phyloP scores from a whole-genome alignment of 2,888 invertebrate species.

The Hypercompe scribonia region DNA sequence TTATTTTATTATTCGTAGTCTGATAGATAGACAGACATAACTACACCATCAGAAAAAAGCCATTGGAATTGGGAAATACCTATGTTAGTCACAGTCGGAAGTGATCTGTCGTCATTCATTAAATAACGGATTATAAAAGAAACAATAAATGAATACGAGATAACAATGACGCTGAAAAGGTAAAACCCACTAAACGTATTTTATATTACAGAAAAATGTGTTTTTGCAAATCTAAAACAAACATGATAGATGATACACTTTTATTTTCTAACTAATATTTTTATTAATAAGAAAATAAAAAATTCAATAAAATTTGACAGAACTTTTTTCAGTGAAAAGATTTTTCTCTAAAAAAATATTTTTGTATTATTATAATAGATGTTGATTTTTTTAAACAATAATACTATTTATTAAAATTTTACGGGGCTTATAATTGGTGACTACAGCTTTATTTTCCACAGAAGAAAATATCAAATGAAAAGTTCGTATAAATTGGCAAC shows the following conservation, averaged over 20 bases:
- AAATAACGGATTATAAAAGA: not conserved
- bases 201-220: not conserved
- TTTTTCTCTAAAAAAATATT: too few relatives aligned
- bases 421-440: not conserved
- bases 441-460: not conserved
- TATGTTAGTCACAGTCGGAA: constrained; percentile 4
- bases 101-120: not conserved
- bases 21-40: not conserved
- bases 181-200: not conserved
- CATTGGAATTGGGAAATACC: not conserved
- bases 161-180: not conserved
- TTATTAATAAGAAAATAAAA: too few relatives aligned
- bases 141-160: not conserved
- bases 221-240: not conserved
- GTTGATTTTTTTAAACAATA: not conserved
- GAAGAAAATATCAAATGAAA: not conserved
- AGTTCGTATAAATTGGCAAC: constrained; percentile 44
- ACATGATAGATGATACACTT: not conserved
- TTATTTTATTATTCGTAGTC: not conserved
- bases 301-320: too few relatives aligned
- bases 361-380: too few relatives aligned
- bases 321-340: too few relatives aligned
- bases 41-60: not conserved
- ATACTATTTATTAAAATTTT: not conserved
- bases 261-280: not conserved